Evolutionary conservation across 2,113 vertebrate species (phyloP).

Genomic region (Eudyptes chrysolophus): DNA sequence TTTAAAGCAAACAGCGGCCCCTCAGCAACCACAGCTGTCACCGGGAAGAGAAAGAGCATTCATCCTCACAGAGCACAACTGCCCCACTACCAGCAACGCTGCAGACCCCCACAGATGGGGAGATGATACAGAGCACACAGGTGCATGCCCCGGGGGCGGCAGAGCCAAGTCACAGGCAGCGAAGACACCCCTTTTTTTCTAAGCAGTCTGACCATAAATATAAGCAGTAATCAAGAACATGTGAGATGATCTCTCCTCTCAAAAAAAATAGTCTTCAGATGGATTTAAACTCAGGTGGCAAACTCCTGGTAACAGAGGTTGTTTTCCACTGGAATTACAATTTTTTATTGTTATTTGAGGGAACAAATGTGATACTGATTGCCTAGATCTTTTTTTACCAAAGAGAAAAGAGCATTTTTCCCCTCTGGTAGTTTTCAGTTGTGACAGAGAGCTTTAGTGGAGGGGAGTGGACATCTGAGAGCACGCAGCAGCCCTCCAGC

Average conservation of each 20-base stretch:
- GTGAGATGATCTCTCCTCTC: not conserved
- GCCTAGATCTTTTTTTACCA: not conserved
- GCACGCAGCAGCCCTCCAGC: not conserved
- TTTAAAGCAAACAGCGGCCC: not conserved
- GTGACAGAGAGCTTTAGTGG: not conserved
- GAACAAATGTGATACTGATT: not conserved
- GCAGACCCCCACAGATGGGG: not conserved
- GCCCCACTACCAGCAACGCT: rapidly evolving
- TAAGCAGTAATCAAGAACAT: not conserved
- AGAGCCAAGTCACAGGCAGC: not conserved
- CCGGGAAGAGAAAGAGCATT: not conserved
- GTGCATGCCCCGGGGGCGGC: rapidly evolving
- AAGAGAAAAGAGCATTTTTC: not conserved
- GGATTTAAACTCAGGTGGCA: not conserved
- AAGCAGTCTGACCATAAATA: not conserved
- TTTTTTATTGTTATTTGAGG: not conserved
- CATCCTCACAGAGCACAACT: not conserved
- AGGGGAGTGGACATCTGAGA: not conserved
- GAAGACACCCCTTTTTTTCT: not conserved
- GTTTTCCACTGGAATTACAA: not conserved
- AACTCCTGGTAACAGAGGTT: not conserved
- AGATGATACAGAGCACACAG: not conserved
- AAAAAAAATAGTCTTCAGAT: not conserved
- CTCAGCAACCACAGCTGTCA: not conserved
- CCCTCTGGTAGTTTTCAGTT: not conserved